phyloP scores from a whole-genome alignment of 2,888 invertebrate genomes.

The Troides helena region DNA sequence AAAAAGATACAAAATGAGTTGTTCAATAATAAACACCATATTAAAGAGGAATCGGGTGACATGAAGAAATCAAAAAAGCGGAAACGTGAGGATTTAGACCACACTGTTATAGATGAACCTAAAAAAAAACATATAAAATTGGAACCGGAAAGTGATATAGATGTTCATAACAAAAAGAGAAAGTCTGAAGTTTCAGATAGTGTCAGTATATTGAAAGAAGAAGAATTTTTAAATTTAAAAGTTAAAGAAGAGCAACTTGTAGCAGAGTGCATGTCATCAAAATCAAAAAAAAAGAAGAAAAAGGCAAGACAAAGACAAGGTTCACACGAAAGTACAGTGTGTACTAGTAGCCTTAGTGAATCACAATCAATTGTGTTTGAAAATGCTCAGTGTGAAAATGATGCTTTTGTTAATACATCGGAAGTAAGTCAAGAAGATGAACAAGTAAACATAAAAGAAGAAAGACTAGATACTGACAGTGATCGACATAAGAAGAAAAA shows the following conservation, averaged over 20 bases:
- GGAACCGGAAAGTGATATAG: constrained; percentile 52
- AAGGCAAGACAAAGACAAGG: constrained; percentile 33
- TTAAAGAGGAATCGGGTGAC: constrained; percentile 21
- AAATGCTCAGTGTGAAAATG: constrained; percentile 24
- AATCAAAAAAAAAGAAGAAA: constrained; percentile 36
- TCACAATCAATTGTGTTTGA: constrained; percentile 25
- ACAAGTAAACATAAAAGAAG: constrained; percentile 29
- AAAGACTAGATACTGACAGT: constrained; percentile 37
- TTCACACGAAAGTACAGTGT: constrained; percentile 20
- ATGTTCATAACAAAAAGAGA: constrained; percentile 40
- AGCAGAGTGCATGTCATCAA: constrained; percentile 33
- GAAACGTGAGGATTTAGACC: constrained; percentile 30
- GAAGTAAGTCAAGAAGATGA: constrained; percentile 24
- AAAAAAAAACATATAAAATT: constrained; percentile 43
- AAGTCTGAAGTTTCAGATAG: constrained; percentile 15
- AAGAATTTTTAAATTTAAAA: constrained; percentile 46
- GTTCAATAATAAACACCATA: constrained; percentile 25
- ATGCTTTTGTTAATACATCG: constrained; percentile 30
- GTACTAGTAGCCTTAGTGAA: constrained; percentile 29
- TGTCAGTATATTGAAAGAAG: constrained; percentile 37
- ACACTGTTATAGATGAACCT: constrained; percentile 26
- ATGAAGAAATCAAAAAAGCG: constrained; percentile 37
- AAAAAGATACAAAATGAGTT: constrained; percentile 39
- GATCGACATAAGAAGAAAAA: constrained; percentile 39
- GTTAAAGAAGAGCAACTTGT: constrained; percentile 49